Conservation (phyloP, 2,888 invertebrate genomes). For the Sycophila texana region DNA sequence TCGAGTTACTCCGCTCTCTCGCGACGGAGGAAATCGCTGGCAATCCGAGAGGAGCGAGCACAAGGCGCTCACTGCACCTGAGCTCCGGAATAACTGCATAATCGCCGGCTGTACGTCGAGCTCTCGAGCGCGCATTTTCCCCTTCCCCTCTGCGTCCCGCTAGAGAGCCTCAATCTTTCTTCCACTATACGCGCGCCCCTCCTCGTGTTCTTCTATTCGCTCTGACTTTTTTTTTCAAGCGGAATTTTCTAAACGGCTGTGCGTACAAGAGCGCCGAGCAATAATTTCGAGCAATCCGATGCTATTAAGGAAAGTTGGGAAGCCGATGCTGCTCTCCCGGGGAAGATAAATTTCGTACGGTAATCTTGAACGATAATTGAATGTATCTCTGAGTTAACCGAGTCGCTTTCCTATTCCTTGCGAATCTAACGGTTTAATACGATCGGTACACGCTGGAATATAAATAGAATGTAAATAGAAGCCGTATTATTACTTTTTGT, state of each 20-base stretch:
- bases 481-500: no score
- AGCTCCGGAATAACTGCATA: constrained; percentile 50
- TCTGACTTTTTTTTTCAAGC: neutral
- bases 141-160: no score
- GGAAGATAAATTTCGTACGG: no score
- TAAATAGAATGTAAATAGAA: no score
- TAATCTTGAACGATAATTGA: no score
- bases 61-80: neutral
- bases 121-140: no score
- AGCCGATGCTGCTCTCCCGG: no score
- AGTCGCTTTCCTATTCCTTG: no score
- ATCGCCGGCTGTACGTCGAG: constrained; percentile 14
- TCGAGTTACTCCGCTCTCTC: constrained; percentile 40
- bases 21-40: constrained; percentile 33
- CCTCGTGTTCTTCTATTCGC: neutral
- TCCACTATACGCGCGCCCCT: neutral
- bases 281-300: neutral
- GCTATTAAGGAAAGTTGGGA: neutral
- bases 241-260: neutral
- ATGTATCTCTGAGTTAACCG: no score
- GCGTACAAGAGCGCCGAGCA: neutral
- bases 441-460: no score
- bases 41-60: constrained; percentile 23
- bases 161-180: constrained; percentile 33
- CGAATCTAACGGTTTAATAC: no score